These are phyloP conservation scores for Augochlora pura DNA, from an alignment of 1,140 invertebrate genomes.

Conservation along the genomic window DNA sequence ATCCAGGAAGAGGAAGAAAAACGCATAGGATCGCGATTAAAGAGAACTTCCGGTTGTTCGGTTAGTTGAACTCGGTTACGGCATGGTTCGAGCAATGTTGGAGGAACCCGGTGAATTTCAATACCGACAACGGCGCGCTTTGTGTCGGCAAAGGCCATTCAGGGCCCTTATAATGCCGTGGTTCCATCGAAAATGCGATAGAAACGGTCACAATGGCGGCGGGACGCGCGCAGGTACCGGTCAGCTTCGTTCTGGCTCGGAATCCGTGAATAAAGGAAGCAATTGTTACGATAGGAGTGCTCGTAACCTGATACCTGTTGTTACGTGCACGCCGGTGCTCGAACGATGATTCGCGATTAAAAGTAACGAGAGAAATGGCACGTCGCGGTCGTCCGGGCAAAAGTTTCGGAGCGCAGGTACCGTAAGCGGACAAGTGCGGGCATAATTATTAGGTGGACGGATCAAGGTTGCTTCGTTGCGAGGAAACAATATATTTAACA, in stretches of 20 bases:
- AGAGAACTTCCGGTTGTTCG: conserved; percentile 26
- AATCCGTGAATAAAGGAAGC: conserved; percentile 1
- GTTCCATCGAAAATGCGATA: conserved; percentile 26
- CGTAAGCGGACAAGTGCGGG: too few relatives aligned
- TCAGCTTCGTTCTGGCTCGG: background rate
- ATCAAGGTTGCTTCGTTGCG: too few relatives aligned
- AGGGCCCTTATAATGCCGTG: background rate
- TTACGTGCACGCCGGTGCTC: background rate
- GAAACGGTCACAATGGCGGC: conserved; percentile 6
- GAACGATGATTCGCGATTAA: background rate
- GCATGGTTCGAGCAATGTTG: conserved; percentile 25
- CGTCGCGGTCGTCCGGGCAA: too few relatives aligned
- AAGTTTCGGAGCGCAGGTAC: too few relatives aligned
- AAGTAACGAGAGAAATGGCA: too few relatives aligned
- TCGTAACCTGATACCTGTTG: conserved; percentile 4
- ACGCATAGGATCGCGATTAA: conserved; percentile 1
- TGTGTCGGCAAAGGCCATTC: conserved; percentile 1
- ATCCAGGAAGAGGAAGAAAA: background rate
- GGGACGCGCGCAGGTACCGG: background rate
- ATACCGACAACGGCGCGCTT: conserved; percentile 13
- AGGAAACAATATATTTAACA: too few relatives aligned
- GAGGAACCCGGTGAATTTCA: conserved; percentile 21
- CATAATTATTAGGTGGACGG: too few relatives aligned
- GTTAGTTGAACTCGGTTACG: conserved; percentile 15
- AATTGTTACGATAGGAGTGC: background rate